These are phyloP conservation scores for Microhierax caerulescens DNA, from an alignment of 2,797 vertebrate species.

Conservation along the genomic window DNA sequence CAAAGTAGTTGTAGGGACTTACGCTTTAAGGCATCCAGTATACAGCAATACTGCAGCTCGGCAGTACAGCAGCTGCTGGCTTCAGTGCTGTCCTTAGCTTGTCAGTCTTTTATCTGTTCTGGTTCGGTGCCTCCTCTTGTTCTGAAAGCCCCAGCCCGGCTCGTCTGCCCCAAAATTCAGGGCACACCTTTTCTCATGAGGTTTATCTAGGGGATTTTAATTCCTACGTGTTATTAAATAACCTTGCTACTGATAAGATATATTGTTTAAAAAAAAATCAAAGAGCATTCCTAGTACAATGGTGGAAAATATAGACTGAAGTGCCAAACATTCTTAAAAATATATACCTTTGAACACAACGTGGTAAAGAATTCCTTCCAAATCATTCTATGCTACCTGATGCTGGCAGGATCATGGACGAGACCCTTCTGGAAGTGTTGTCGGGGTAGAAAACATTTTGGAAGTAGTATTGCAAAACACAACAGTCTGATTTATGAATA, in stretches of 20 bases:
- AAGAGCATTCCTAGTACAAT: fast-evolving
- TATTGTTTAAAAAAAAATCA: neutral
- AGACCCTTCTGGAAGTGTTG: neutral
- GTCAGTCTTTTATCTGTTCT: neutral
- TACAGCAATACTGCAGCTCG: fast-evolving
- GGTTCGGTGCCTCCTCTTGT: neutral
- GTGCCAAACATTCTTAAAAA: neutral
- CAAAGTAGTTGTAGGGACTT: neutral
- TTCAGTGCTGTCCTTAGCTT: neutral
- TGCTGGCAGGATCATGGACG: neutral
- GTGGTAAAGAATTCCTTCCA: neutral
- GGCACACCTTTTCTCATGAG: neutral
- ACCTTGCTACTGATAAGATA: neutral
- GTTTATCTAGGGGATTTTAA: neutral
- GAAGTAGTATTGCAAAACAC: neutral
- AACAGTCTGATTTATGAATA: conserved; percentile 27
- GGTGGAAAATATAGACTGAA: neutral
- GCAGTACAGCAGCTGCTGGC: neutral
- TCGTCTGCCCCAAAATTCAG: neutral
- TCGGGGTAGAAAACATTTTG: neutral
- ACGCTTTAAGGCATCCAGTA: fast-evolving
- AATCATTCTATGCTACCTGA: fast-evolving
- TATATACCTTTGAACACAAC: fast-evolving
- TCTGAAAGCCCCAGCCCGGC: neutral
- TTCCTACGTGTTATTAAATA: neutral